A percentile compares a stretch with the other conserved stretches of the same genome.
Conservation (phyloP, 2,113 vertebrate species). For the Ceratotherium simum region DNA sequence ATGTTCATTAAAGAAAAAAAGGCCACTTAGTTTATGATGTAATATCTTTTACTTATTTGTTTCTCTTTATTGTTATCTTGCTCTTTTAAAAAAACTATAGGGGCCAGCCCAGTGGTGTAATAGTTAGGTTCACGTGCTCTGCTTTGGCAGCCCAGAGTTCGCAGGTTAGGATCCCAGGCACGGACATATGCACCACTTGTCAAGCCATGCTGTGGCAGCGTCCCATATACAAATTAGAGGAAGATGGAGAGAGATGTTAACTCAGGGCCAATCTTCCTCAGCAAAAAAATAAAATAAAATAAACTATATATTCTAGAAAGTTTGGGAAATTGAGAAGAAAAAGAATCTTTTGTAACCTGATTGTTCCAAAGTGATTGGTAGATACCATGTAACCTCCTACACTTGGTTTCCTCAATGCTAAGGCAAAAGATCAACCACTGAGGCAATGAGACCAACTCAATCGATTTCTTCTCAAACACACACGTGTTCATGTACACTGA, state of each 20-base stretch:
- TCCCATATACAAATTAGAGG: too few species aligned
- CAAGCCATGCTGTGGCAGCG: too few species aligned
- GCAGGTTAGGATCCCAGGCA: too few species aligned
- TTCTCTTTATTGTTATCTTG: background rate
- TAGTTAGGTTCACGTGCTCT: too few species aligned
- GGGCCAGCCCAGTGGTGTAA: too few species aligned
- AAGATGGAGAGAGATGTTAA: too few species aligned
- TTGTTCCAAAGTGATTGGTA: background rate
- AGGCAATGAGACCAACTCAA: background rate
- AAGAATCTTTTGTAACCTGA: background rate
- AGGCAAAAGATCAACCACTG: background rate
- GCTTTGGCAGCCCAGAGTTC: too few species aligned
- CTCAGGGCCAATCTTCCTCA: too few species aligned
- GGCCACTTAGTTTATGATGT: background rate
- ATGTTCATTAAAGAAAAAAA: background rate
- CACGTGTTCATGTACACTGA: background rate
- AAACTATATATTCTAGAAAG: background rate
- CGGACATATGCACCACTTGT: too few species aligned
- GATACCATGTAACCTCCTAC: background rate
- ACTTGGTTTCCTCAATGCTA: background rate
- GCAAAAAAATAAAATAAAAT: too few species aligned
- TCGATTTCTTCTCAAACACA: background rate
- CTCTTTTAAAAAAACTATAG: background rate
- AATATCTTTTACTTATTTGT: background rate
- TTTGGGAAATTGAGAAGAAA: background rate